Evolutionary conservation across 2,888 invertebrate species (phyloP), one percentile per base, ranked within the genome.

Genomic region (Hirtodrosophila confusa): DNA sequence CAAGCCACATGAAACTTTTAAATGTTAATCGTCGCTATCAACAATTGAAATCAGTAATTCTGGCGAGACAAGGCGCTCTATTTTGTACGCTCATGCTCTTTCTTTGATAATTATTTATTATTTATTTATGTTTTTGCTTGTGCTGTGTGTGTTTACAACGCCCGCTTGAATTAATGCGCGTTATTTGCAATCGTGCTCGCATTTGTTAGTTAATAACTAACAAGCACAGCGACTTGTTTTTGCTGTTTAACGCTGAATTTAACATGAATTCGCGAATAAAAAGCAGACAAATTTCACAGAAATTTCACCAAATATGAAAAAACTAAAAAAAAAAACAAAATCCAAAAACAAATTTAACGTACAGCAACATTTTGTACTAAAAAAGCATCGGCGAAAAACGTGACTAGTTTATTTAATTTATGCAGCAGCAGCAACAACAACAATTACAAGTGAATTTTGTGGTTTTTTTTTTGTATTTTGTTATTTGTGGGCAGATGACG

Each of bases 381-480:
- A 17, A 17, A 57, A 76, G 55, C 61, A 65, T 50, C 47, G 64
- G 64, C 45, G 61, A 62, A 60, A 80, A 84, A 85, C 80, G 80
- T 82, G 80, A 82, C 85, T 71, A 72, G 80, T 82, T 85, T 79
- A 66, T 70, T 78, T 79, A 74, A 85, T 82, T 79, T 69, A 73
- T 80, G 78, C 73, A 79, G 62, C 53, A 68, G 56, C 45, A 41
- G 50, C 53, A 60, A 27, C 73, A 48, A 29, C 64, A 72, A 67
- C 63, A 78, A 71, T 65, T 69, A 69, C 80, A 82, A 85, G 79
- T 85, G 75, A 75, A 57, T 74, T 79, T 70, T 45, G 40, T 27
- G 27, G 31, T 31, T 27, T 29, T 41, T 57, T 58, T 39, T 64
- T 33, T 36, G 24, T 56, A 24, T 31, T 36, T 27, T 27, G 27